These are phyloP conservation scores for Paguma larvata DNA, from an alignment of 2,797 vertebrate species.

Conservation along the genomic window DNA sequence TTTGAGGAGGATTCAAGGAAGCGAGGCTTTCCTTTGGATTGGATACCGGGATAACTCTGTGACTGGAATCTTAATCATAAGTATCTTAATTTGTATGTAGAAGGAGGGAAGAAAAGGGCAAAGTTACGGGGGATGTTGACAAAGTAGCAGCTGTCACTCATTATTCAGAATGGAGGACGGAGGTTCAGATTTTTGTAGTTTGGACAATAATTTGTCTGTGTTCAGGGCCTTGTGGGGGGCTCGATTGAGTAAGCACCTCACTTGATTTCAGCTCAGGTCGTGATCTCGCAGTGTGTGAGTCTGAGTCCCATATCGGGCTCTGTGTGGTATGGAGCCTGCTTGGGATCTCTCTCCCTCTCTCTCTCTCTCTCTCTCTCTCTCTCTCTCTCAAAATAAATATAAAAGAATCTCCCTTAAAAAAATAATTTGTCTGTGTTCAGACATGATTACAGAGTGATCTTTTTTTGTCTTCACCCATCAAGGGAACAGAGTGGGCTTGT, in stretches of 20 bases:
- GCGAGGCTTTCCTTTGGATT: not conserved
- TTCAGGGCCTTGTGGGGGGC: not conserved
- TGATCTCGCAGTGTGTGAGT: no score
- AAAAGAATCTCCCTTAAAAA: no score
- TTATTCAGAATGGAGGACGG: not conserved
- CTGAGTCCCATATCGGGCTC: no score
- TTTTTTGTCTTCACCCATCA: not conserved
- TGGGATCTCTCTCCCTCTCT: no score
- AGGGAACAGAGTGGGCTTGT: not conserved
- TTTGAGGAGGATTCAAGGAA: not conserved
- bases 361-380: no score
- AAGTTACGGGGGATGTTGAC: not conserved
- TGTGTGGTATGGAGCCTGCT: no score
- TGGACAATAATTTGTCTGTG: not conserved
- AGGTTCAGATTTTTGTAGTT: not conserved
- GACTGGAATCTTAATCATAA: not conserved
- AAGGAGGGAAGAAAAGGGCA: not conserved
- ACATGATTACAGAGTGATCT: constrained; percentile 5
- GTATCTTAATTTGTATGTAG: not conserved
- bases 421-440: not conserved
- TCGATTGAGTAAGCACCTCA: no score
- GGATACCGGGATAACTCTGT: not conserved
- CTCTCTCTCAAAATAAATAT: no score
- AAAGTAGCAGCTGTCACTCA: not conserved
- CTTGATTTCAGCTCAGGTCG: no score